Evolutionary conservation across 2,113 vertebrate genomes (phyloP), one percentile per base, ranked within the genome.

Genomic region (Panthera tigris): DNA sequence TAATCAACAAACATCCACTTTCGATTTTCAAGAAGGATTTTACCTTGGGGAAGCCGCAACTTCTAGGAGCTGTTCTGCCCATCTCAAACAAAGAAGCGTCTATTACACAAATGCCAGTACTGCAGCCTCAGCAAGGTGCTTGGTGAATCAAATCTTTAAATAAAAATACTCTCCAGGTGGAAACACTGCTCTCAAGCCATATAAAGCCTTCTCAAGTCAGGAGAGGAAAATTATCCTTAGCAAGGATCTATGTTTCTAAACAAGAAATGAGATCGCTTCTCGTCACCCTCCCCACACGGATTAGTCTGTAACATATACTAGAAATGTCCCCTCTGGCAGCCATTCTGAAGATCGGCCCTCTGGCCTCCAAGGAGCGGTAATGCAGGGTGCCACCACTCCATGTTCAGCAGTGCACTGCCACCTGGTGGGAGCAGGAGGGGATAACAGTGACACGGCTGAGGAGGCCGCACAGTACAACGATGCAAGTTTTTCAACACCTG

Each of bases 321-420:
- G 66, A 57, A 76, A 90, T 57, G 41, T 85, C n/a, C 71, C 6
- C 5, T 33, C 41, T 27, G 21, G 29, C 23, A 3, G 21, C 39
- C 39, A 25, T 74, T 84, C 41, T 36, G 1, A 84, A 96, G 78
- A 36, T 33, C 45, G 15, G 33, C 3, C 19, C 19, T 52, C 39
- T 15, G 12, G 7, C 4, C 36, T 79, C 41, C 19, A 3, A 1
- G 0, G 19, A 11, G 57, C 3, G 41, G 13, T 0, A 76, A 0
- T 0, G 39, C 41, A 33, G 52, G 7, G 18, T 21, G 6, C 36
- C 39, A 31, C 4, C 6, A 73, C 16, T 33, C 57, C 39, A 78
- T 23, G 69, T 7, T 66, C 57, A 45, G 91, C 78, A n/a, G 33
- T 78, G 57, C 81, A 91, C 95, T 91, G 95, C 97, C 97, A 91